Conservation (phyloP, 2,888 invertebrate genomes). For the Cotesia congregata region DNA sequence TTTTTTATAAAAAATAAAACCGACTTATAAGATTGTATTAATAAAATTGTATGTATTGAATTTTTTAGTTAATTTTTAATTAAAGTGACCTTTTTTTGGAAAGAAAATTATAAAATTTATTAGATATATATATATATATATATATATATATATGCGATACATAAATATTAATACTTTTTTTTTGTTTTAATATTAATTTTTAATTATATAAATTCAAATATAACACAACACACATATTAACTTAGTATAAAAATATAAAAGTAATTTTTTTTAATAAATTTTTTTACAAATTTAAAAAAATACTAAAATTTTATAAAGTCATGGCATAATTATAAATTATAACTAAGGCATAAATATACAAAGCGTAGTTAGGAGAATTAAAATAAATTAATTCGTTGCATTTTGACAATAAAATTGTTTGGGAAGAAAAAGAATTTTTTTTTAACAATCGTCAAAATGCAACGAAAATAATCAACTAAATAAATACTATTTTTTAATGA, state of each 20-base stretch:
- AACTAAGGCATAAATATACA: conserved; percentile 27
- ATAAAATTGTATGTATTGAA: too few relatives aligned
- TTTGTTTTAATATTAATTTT: background rate
- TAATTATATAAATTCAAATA: background rate
- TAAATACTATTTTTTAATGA: conserved; percentile 19
- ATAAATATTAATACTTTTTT: conserved; percentile 20
- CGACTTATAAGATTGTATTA: too few relatives aligned
- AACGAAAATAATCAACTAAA: conserved; percentile 18
- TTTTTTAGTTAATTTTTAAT: too few relatives aligned
- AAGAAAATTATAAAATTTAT: too few relatives aligned
- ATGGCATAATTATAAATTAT: conserved; percentile 6
- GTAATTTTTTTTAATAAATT: background rate
- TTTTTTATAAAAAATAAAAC: too few relatives aligned
- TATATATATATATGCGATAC: too few relatives aligned
- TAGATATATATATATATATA: too few relatives aligned
- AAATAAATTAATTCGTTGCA: conserved; percentile 45
- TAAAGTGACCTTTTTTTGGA: too few relatives aligned
- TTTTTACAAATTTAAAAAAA: conserved; percentile 1
- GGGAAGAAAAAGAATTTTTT: conserved; percentile 4
- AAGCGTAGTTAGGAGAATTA: conserved; percentile 10
- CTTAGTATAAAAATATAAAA: conserved; percentile 4
- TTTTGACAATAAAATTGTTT: conserved; percentile 46
- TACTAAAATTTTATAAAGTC: background rate
- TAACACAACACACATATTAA: background rate
- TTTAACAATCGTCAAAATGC: conserved; percentile 44